Conservation (phyloP, 2,888 invertebrate species). For the Dynastes hyllus region DNA sequence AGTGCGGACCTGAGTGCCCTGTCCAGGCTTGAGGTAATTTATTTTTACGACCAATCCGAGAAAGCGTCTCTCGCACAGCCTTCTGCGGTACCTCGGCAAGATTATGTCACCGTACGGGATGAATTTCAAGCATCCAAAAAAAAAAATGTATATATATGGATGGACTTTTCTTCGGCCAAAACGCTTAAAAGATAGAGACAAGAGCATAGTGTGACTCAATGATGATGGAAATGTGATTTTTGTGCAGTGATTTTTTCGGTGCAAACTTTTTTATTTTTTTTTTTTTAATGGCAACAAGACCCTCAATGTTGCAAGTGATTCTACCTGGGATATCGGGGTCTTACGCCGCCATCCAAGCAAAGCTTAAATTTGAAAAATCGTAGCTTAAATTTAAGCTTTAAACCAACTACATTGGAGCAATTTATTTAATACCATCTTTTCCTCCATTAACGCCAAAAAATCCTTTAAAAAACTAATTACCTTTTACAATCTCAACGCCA, state of each 20-base stretch:
- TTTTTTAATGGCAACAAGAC: background rate
- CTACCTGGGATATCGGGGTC: too few relatives aligned
- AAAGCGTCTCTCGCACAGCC: background rate
- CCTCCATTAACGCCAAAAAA: background rate
- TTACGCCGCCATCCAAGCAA: too few relatives aligned
- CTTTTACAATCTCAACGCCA: too few relatives aligned
- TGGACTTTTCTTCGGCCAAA: background rate
- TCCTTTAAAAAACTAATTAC: too few relatives aligned
- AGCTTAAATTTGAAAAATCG: too few relatives aligned
- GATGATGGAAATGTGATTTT: conserved; percentile 31
- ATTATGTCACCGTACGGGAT: conserved; percentile 28
- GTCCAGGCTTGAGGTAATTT: conserved; percentile 94
- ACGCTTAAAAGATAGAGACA: background rate
- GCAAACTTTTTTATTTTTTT: conserved; percentile 11
- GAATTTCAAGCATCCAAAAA: too few relatives aligned
- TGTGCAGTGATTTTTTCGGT: conserved; percentile 27
- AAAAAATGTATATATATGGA: background rate
- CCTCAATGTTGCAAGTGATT: background rate
- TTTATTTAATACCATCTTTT: background rate
- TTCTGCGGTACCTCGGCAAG: conserved; percentile 24
- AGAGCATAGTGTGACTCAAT: conserved; percentile 7
- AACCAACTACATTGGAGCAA: background rate
- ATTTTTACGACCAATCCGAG: conserved; percentile 43
- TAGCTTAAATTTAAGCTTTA: background rate
- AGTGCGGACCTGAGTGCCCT: conserved; percentile 94